phyloP scores from a whole-genome alignment of 2,113 vertebrate genomes.

The Urocynchramus pylzowi region DNA sequence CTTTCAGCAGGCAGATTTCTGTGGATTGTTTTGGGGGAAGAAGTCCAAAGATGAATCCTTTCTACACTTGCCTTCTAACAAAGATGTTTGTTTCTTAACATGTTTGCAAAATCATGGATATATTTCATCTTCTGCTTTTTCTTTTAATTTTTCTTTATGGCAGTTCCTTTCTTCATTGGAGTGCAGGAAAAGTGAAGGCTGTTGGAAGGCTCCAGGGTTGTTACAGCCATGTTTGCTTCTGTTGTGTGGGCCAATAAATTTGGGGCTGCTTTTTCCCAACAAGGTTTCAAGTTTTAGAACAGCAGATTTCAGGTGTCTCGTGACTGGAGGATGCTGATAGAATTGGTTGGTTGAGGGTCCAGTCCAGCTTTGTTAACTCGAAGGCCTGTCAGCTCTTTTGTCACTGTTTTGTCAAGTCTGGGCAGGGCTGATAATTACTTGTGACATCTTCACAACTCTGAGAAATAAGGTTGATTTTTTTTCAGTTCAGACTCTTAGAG shows the following conservation, averaged over 20 bases:
- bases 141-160: neutral
- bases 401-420: neutral
- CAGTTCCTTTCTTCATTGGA: neutral
- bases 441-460: neutral
- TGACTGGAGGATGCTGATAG: neutral
- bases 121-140: neutral
- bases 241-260: neutral
- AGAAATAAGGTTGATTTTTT: neutral
- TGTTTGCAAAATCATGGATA: neutral
- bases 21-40: neutral
- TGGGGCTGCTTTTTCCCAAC: neutral
- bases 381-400: neutral
- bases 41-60: constrained; percentile 9
- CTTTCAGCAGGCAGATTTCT: constrained; percentile 61
- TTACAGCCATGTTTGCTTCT: neutral
- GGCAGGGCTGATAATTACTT: neutral
- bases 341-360: neutral
- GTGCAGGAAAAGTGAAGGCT: neutral
- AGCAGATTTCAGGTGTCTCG: neutral
- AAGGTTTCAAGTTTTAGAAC: neutral
- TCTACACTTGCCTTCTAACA: neutral
- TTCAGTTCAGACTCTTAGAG: neutral
- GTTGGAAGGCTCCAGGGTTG: neutral
- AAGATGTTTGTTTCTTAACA: neutral
- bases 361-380: neutral